Evolutionary conservation across 1,140 invertebrate genomes (phyloP).

Genomic region (Leptonema lineaticorne): DNA sequence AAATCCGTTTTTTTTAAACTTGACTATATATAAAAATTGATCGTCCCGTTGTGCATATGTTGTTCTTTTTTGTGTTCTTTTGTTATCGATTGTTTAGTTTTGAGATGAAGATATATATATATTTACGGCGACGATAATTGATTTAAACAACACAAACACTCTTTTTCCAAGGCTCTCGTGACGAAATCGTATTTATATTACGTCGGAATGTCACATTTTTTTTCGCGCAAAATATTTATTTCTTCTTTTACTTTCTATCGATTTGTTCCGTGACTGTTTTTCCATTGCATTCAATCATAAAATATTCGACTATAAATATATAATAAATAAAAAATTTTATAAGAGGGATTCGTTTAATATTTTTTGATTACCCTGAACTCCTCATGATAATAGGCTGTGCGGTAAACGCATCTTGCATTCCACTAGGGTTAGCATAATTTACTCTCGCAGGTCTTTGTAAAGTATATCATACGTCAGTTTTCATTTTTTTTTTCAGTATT

Average conservation of each 20-base stretch:
- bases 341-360: too few species aligned
- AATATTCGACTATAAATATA: too few species aligned
- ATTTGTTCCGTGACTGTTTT: too few species aligned
- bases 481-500: too few species aligned
- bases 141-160: neutral
- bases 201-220: neutral
- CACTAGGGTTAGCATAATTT: neutral
- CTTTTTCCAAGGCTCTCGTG: neutral
- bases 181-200: neutral
- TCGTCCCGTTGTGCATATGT: neutral
- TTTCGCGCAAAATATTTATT: neutral
- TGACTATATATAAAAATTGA: too few species aligned
- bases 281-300: too few species aligned
- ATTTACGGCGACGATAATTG: neutral
- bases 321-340: too few species aligned
- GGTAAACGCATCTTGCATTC: conserved; percentile 17
- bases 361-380: neutral
- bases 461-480: conserved; percentile 20
- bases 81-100: neutral
- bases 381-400: conserved; percentile 5
- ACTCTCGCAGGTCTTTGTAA: neutral
- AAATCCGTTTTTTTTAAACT: too few species aligned
- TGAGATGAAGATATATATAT: neutral
- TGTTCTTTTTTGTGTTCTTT: neutral
- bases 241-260: neutral